These are phyloP conservation scores for Busseola fusca DNA, from an alignment of 2,888 invertebrate genomes.

Conservation along the genomic window DNA sequence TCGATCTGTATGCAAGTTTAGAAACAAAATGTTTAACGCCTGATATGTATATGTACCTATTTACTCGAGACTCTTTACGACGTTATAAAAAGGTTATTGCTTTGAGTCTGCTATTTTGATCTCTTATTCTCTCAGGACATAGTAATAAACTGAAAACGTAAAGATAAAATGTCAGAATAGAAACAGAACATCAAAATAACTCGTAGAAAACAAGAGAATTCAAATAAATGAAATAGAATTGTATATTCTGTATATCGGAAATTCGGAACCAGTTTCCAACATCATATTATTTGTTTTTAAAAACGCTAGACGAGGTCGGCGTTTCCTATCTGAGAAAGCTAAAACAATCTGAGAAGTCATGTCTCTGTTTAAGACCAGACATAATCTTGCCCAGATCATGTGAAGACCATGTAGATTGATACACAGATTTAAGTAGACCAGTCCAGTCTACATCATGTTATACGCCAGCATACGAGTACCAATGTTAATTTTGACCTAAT, in stretches of 20 bases:
- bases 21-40: slow-evolving; percentile 46
- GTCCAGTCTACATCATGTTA: neutral
- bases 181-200: neutral
- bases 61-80: slow-evolving; percentile 24
- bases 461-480: neutral
- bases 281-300: too few species aligned
- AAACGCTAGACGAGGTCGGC: neutral
- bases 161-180: neutral
- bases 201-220: neutral
- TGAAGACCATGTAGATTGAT: neutral
- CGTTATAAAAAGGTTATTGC: slow-evolving; percentile 21
- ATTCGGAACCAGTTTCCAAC: neutral
- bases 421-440: too few species aligned
- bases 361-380: neutral
- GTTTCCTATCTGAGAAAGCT: neutral
- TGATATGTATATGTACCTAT: slow-evolving; percentile 31
- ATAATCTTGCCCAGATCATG: neutral
- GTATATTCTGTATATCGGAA: neutral
- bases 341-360: too few species aligned
- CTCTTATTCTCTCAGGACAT: slow-evolving; percentile 3
- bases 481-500: neutral
- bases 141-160: neutral
- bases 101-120: slow-evolving; percentile 4
- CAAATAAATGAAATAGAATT: neutral
- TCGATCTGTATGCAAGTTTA: slow-evolving; percentile 62